Evolutionary conservation across 2,888 invertebrate species (phyloP).

Genomic region (Eumerus sabulonum): DNA sequence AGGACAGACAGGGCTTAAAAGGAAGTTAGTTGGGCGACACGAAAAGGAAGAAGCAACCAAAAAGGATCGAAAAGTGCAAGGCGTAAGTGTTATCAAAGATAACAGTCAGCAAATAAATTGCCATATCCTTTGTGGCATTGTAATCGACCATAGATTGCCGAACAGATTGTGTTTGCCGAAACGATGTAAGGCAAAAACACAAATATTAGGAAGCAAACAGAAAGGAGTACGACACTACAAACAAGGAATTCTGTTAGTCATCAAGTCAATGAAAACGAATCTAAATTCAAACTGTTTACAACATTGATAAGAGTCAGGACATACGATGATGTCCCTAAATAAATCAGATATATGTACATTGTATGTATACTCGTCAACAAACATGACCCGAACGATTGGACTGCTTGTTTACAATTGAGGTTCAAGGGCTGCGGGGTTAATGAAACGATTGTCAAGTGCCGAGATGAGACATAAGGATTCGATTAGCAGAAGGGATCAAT

Average conservation of each 20-base stretch:
- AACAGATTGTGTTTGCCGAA: background rate
- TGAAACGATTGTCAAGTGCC: too few relatives aligned
- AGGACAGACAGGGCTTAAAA: too few relatives aligned
- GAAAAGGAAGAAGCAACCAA: conserved; percentile 20
- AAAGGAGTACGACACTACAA: too few relatives aligned
- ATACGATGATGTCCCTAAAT: too few relatives aligned
- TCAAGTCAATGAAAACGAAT: background rate
- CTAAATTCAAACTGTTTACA: background rate
- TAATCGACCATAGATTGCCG: conserved; percentile 23
- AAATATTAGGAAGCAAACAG: too few relatives aligned
- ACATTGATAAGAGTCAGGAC: too few relatives aligned
- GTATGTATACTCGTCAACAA: too few relatives aligned
- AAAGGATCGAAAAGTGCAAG: background rate
- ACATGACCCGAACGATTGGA: too few relatives aligned
- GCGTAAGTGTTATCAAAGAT: conserved; percentile 39
- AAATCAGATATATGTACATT: too few relatives aligned
- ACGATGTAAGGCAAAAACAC: background rate
- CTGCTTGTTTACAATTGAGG: too few relatives aligned
- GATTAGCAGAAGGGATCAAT: background rate
- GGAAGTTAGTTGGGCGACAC: conserved; percentile 10
- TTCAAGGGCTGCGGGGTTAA: too few relatives aligned
- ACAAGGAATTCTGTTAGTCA: background rate
- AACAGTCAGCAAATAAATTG: conserved; percentile 28
- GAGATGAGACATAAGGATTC: background rate
- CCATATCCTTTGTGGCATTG: conserved; percentile 21